phyloP scores from a whole-genome alignment of 2,888 invertebrate species.

The Prionchulus punctatus region DNA sequence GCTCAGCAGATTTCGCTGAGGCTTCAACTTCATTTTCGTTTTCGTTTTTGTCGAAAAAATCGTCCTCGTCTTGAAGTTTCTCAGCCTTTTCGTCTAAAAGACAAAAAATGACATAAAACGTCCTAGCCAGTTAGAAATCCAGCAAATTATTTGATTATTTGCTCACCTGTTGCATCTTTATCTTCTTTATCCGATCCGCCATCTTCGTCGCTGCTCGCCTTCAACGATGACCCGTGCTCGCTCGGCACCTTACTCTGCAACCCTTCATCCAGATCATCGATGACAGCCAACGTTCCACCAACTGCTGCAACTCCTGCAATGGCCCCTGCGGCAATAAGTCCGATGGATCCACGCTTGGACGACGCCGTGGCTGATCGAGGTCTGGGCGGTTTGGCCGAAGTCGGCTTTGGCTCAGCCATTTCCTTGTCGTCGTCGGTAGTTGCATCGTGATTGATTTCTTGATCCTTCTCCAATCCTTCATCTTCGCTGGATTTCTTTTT shows the following conservation, averaged over 20 bases:
- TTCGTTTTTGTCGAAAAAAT: no score
- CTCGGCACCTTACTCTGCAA: no score
- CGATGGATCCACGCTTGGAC: not conserved
- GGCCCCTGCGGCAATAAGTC: not conserved
- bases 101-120: no score
- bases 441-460: not conserved
- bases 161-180: not conserved
- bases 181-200: not conserved
- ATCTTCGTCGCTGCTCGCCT: not conserved
- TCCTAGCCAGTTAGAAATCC: no score
- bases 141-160: not conserved
- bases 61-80: no score
- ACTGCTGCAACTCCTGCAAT: not conserved
- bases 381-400: not conserved
- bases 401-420: not conserved
- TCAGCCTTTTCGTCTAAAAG: no score
- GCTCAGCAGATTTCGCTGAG: no score
- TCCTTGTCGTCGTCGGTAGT: not conserved
- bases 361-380: not conserved
- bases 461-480: not conserved
- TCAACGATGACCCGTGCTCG: not conserved
- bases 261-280: not conserved
- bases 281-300: not conserved
- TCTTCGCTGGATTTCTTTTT: no score
- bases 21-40: no score